These are phyloP conservation scores for Mechanitis mazaeus DNA, from an alignment of 2,888 invertebrate species.

Conservation along the genomic window DNA sequence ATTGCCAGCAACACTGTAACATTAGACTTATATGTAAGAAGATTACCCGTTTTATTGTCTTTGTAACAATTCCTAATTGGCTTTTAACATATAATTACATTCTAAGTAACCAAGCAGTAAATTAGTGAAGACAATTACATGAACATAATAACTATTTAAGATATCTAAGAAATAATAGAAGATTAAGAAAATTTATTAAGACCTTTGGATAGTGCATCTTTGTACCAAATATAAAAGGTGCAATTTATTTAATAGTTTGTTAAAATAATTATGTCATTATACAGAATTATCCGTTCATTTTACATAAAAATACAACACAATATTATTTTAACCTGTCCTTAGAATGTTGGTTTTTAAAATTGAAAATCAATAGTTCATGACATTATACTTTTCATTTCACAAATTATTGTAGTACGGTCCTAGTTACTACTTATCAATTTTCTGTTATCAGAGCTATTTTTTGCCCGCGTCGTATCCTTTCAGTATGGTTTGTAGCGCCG, in stretches of 20 bases:
- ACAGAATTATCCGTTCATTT: too few relatives aligned
- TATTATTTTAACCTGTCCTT: background rate
- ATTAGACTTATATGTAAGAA: background rate
- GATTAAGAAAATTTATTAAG: background rate
- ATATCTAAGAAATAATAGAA: background rate
- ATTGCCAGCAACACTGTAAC: background rate
- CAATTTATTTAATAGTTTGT: background rate
- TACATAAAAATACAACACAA: background rate
- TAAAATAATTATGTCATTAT: too few relatives aligned
- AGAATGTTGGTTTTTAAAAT: too few relatives aligned
- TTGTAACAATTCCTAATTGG: background rate
- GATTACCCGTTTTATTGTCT: conserved; percentile 3
- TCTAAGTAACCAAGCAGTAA: conserved; percentile 3
- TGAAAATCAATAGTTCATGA: background rate
- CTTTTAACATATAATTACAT: background rate
- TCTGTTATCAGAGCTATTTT: conserved; percentile 33
- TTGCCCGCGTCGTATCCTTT: conserved; percentile 81
- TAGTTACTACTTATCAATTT: background rate
- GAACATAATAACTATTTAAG: background rate
- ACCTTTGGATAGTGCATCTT: conserved; percentile 2
- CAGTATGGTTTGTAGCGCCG: conserved; percentile 77
- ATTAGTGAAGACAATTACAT: background rate
- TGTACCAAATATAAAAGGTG: conserved; percentile 1
- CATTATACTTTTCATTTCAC: too few relatives aligned
- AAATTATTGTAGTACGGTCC: too few relatives aligned